These are phyloP conservation scores for Sinocyclocheilus anophthalmus DNA, from an alignment of 2,113 vertebrate species.

Conservation along the genomic window DNA sequence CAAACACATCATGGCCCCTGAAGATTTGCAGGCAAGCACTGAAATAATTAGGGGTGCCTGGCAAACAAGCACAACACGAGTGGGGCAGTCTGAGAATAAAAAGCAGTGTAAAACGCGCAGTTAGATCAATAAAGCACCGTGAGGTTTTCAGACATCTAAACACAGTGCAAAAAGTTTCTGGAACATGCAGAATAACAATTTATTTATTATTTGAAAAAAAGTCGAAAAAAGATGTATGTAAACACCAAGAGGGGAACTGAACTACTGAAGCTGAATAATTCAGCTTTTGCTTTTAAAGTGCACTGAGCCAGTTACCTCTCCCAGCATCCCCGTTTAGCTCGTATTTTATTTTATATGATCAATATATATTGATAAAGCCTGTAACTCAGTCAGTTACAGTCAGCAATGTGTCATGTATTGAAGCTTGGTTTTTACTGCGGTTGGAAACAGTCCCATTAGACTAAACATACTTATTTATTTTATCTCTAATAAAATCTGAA, in stretches of 20 bases:
- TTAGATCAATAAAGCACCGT: constrained; percentile 10
- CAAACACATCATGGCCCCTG: constrained; percentile 31
- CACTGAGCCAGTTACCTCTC: neutral
- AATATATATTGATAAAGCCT: constrained; percentile 15
- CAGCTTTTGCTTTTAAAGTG: neutral
- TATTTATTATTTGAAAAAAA: neutral
- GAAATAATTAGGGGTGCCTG: constrained; percentile 38
- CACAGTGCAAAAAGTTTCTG: neutral
- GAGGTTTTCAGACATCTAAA: constrained; percentile 2
- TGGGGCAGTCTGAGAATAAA: constrained; percentile 64
- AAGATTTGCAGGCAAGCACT: constrained; percentile 22
- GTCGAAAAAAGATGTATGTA: neutral
- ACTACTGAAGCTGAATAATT: neutral
- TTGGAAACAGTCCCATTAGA: neutral
- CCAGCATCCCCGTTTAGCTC: neutral
- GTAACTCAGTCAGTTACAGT: constrained; percentile 18
- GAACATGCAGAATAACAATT: neutral
- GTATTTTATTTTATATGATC: neutral
- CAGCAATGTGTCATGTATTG: neutral
- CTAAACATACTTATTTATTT: neutral
- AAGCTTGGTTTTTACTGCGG: neutral
- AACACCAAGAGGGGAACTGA: neutral
- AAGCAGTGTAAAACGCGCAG: constrained; percentile 66
- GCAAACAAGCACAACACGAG: constrained; percentile 36
- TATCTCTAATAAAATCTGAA: too few species aligned